phyloP scores from a whole-genome alignment of 2,113 vertebrate genomes.

The Pterocles burchelli region DNA sequence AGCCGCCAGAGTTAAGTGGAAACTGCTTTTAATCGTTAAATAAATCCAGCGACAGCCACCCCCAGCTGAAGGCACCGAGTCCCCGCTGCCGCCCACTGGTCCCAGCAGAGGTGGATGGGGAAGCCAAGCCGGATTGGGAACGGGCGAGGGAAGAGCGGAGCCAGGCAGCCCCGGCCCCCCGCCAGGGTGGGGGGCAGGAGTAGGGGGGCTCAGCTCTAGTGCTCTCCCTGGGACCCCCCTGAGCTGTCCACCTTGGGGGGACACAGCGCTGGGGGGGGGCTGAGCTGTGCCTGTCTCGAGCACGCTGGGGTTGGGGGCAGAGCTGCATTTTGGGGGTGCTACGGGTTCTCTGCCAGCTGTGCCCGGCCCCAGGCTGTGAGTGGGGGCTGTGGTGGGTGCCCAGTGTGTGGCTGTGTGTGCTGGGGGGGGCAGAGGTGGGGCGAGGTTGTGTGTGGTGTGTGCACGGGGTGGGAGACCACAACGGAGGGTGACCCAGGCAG shows the following conservation, averaged over 20 bases:
- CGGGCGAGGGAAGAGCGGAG: neutral
- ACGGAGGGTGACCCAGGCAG: neutral
- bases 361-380: neutral
- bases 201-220: neutral
- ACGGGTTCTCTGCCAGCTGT: neutral
- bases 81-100: neutral
- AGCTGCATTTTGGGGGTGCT: neutral
- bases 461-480: neutral
- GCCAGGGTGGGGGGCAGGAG: neutral
- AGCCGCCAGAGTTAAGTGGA: neutral
- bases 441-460: neutral
- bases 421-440: neutral
- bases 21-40: conserved; percentile 66
- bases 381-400: neutral
- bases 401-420: neutral
- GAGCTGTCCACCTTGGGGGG: neutral
- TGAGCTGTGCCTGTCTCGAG: neutral
- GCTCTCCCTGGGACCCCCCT: neutral
- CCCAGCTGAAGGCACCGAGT: conserved; percentile 59
- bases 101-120: conserved; percentile 37
- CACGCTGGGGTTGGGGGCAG: neutral
- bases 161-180: neutral
- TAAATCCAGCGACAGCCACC: conserved; percentile 33
- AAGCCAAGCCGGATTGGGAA: conserved; percentile 44
- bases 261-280: neutral